Percentiles rank a stretch among this genome's conserved stretches.
phyloP scores from a whole-genome alignment of 2,113 vertebrate genomes.

The Laticauda colubrina region DNA sequence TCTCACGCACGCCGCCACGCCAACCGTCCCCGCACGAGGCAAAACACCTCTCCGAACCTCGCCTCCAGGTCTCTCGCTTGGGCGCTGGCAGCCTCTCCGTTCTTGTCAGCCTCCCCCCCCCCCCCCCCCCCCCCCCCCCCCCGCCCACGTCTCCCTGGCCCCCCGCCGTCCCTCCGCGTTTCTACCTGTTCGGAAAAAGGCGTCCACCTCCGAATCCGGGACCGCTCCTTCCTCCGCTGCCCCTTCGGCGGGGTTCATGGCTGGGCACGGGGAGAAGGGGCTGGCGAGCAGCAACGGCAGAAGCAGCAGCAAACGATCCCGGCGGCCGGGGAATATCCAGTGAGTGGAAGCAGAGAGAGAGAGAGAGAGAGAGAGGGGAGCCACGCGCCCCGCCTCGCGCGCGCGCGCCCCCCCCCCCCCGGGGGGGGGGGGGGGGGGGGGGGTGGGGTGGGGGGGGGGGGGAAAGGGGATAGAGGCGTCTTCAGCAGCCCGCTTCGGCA shows the following conservation, averaged over 20 bases:
- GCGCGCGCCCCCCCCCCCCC: neutral
- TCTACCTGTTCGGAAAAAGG: slow-evolving; percentile 87
- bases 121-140: slow-evolving; percentile 12
- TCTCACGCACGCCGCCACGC: slow-evolving; percentile 15
- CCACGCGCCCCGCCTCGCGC: neutral
- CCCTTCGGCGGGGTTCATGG: slow-evolving; percentile 83
- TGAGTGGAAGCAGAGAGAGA: slow-evolving; percentile 56
- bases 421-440: neutral
- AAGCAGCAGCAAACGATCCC: slow-evolving; percentile 50
- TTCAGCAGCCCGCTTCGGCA: slow-evolving; percentile 41
- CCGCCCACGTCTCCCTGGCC: slow-evolving; percentile 11
- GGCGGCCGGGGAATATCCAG: slow-evolving; percentile 59
- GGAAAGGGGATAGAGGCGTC: slow-evolving; percentile 52
- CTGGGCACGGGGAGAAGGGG: slow-evolving; percentile 48
- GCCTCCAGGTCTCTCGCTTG: slow-evolving; percentile 34
- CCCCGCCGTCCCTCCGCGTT: slow-evolving; percentile 7
- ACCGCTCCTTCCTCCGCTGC: slow-evolving; percentile 80
- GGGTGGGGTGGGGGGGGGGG: neutral
- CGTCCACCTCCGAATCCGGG: slow-evolving; percentile 82
- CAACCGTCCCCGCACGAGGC: neutral
- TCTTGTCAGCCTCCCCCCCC: neutral
- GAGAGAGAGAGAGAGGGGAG: slow-evolving; percentile 37
- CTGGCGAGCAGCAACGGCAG: neutral
- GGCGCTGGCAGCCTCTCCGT: slow-evolving; percentile 31
- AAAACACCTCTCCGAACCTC: slow-evolving; percentile 2